Base-by-base conservation (phyloP, 2,888 invertebrate genomes). In the Agriopis marginaria region DNA sequence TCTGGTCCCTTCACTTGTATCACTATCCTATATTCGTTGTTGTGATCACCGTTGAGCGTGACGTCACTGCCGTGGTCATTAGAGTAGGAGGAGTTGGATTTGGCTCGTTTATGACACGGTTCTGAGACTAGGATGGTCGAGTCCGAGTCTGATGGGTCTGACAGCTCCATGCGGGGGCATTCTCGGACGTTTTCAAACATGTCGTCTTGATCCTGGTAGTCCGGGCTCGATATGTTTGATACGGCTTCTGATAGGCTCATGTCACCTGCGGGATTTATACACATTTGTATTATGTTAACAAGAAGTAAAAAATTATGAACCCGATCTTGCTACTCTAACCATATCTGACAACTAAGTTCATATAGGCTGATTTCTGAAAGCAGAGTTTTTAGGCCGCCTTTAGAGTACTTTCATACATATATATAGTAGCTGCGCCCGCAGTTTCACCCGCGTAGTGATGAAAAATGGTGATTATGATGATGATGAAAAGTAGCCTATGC, bases 141-240 rank as follows among this genome's bases (percentile, higher is more conserved):
- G 89, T 98, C 98, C 79, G 97, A 97, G 93, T 98, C 98, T 88
- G 97, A 97, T 61, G 97, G 97, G 93, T 98, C 98, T 86, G 97
- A 97, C 79, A 98, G 95, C 86, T 97, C 97, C 97, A 98, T 97
- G 60, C 96, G 91, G 79, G 97, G 96, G 86, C 97, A 96, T 89
- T 97, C 97, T 79, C 97, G 96, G 65, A 96, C 96, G 80, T 96
- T 96, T 75, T 97, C 95, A 84, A 97, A 96, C 88, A 97, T 97
- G 94, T 97, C 96, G 91, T 97, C 97, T 86, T 97, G 97, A 89
- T 98, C 98, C 90, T 97, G 97, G 93, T 97, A 98, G 91, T 98
- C 98, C 51, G 98, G 98, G 94, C 97, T 97, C 79, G 97, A 97
- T 91, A 98, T 97, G 94, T 98, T 98, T 77, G 97, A 97, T 81